Conservation (phyloP, 1,140 invertebrate genomes). For the Parapsyche elsis region DNA sequence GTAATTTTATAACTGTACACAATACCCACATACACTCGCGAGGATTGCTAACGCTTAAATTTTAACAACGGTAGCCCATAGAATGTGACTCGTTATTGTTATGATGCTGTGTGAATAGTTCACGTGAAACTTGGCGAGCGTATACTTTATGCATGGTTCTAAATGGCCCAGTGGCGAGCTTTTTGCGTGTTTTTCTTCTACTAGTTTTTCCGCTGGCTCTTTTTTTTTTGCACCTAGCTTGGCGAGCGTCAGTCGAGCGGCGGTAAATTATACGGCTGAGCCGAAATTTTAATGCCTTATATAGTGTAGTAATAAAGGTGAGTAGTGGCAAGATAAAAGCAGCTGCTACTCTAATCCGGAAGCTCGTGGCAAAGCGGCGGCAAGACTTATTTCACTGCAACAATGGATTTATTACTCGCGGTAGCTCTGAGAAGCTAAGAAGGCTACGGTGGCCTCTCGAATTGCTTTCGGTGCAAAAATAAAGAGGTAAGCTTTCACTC, state of each 20-base stretch:
- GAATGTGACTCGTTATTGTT: too few species aligned
- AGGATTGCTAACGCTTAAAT: too few species aligned
- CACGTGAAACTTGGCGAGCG: not conserved
- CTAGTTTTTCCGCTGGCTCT: not conserved
- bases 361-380: slow-evolving; percentile 45
- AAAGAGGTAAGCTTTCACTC: too few species aligned
- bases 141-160: not conserved
- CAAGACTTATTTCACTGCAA: slow-evolving; percentile 49
- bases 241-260: not conserved
- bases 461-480: too few species aligned
- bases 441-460: not conserved
- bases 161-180: not conserved
- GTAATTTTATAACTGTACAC: too few species aligned
- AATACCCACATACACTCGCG: too few species aligned
- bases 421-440: not conserved
- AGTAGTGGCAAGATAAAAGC: slow-evolving; percentile 45
- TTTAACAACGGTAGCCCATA: too few species aligned
- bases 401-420: slow-evolving; percentile 50
- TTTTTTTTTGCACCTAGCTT: not conserved
- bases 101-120: not conserved
- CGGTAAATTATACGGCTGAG: slow-evolving; percentile 20
- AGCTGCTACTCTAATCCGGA: slow-evolving; percentile 51
- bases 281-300: slow-evolving; percentile 38
- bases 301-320: slow-evolving; percentile 45
- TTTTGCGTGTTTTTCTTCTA: not conserved